Evolutionary conservation across 2,113 vertebrate genomes (phyloP), one percentile per base, ranked within the genome.

Genomic region (Gallinago undulata): DNA sequence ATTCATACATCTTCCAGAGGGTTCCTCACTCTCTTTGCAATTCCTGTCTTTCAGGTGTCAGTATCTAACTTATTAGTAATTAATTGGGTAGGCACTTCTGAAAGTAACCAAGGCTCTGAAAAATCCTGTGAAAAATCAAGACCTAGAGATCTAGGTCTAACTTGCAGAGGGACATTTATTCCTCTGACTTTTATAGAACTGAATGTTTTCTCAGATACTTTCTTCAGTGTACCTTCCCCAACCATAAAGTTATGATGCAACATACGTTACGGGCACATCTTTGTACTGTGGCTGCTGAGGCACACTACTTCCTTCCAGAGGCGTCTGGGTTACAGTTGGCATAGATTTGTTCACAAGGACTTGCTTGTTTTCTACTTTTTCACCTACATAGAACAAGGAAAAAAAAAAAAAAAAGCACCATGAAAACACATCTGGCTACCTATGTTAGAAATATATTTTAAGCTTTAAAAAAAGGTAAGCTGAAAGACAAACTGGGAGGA

Each of bases 311-410:
- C 99, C 99, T 98, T 99, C 99, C 98, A 99, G 97, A 96, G 99
- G 99, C 1, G 98, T 99, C 97, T 99, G 99, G 33, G 99, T 99
- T 92, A 99, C 98, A 16, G 99, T 99, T 85, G 99, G 99, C 99
- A 99, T 99, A 17, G 99, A 99, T 90, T 99, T 99, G 93, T 99
- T 99, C 68, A 99, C 99, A 80, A 99, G 97, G 78, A 99, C 99
- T 97, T 99, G 99, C 67, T 99, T 99, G 96, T 99, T 99, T 97
- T 99, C 99, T 56, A 99, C 99, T 91, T 98, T 99, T 97, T 99
- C 99, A 96, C 99, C 99, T 99, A 96, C 22, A 48, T 55, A 94
- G 25, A 84, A 79, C 27, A 90, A 82, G 43, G 12, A 22, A 39
- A 48, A 87, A 78, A 66, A 43, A 64, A 45, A 66, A 64, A 45